Conservation (phyloP, 2,888 invertebrate genomes). For the Selenia dentaria region DNA sequence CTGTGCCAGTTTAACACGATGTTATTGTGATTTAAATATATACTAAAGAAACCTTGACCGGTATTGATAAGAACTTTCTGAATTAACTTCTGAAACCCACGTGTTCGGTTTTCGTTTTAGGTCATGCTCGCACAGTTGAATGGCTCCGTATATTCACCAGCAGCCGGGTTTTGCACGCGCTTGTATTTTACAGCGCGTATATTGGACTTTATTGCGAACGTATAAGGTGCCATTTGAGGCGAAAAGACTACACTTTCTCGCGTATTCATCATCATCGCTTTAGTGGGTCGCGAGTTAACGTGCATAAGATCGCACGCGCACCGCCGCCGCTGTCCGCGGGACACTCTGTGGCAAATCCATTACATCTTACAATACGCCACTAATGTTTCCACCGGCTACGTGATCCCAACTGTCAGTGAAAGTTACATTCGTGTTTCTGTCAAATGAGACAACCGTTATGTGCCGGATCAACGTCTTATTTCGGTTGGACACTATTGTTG, state of each 20-base stretch:
- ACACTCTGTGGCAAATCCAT: constrained; percentile 56
- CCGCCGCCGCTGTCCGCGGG: constrained; percentile 41
- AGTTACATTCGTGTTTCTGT: constrained; percentile 61
- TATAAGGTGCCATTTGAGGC: constrained; percentile 26
- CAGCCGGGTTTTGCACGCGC: constrained; percentile 38
- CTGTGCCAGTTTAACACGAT: too few relatives aligned
- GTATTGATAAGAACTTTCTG: not conserved
- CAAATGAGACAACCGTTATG: constrained; percentile 53
- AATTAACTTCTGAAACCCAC: constrained; percentile 20
- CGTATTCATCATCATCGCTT: constrained; percentile 68
- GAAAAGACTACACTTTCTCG: constrained; percentile 60
- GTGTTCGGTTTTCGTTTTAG: constrained; percentile 34
- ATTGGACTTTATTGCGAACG: constrained; percentile 20
- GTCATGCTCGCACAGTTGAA: constrained; percentile 45
- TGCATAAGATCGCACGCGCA: constrained; percentile 40
- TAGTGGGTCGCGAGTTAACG: constrained; percentile 66
- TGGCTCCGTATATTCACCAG: constrained; percentile 46
- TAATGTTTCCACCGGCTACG: constrained; percentile 54
- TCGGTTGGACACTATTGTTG: constrained; percentile 16
- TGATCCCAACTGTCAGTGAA: constrained; percentile 65
- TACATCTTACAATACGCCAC: constrained; percentile 57
- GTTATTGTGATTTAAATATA: too few relatives aligned
- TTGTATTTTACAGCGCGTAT: constrained; percentile 12
- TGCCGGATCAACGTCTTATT: constrained; percentile 26
- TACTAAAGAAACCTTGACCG: constrained; percentile 2